Conservation (phyloP, 2,113 vertebrate species). For the Chloropsis hardwickii region DNA sequence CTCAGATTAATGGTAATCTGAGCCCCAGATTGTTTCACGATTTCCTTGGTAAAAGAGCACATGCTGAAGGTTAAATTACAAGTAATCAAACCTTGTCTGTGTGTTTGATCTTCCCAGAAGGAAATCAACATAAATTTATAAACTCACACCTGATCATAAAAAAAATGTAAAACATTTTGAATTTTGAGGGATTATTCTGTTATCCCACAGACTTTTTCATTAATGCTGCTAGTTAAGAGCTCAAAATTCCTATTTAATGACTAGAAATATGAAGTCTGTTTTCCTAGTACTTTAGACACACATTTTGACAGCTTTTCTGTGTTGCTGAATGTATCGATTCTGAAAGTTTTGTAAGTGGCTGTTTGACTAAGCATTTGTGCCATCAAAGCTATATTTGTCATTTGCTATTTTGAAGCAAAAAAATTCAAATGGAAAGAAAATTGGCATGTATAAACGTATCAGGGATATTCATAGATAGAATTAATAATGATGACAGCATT, state of each 20-base stretch:
- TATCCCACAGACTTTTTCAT: not conserved
- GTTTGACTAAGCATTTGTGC: not conserved
- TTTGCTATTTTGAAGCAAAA: not conserved
- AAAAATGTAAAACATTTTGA: not conserved
- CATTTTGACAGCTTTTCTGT: not conserved
- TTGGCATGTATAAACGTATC: not conserved
- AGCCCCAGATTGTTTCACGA: rapidly evolving
- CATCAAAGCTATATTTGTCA: not conserved
- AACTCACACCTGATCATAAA: not conserved
- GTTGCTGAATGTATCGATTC: not conserved
- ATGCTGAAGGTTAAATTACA: not conserved
- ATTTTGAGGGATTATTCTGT: not conserved
- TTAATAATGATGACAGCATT: not conserved
- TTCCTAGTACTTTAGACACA: not conserved
- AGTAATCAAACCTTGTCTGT: rapidly evolving
- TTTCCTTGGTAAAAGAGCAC: not conserved
- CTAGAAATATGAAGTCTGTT: not conserved
- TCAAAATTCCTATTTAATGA: not conserved
- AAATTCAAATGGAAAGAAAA: not conserved
- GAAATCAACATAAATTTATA: not conserved
- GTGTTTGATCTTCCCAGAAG: not conserved
- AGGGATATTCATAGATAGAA: not conserved
- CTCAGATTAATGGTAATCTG: not conserved
- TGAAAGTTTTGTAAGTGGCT: not conserved
- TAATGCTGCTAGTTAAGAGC: not conserved